Evolutionary conservation across 2,113 vertebrate genomes (phyloP).

Genomic region (Artemisiospiza belli): DNA sequence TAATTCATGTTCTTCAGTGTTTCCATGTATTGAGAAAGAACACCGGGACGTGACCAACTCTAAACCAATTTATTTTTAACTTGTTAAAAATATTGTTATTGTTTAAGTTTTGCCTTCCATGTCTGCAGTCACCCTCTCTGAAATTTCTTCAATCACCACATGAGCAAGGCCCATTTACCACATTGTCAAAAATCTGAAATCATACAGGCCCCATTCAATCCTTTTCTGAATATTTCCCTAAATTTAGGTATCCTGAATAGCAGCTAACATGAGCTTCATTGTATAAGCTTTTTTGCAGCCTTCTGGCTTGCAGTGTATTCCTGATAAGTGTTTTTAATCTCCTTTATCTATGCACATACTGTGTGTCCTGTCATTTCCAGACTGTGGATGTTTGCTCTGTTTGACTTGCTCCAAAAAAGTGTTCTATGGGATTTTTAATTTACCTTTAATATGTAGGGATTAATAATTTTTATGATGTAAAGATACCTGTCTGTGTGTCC

Average conservation of each 20-base stretch:
- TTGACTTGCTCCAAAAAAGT: background rate
- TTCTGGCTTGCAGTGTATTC: background rate
- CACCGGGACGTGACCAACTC: background rate
- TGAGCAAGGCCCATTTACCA: background rate
- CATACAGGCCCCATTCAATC: background rate
- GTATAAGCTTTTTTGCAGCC: background rate
- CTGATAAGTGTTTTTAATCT: background rate
- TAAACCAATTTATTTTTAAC: background rate
- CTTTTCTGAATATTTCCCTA: background rate
- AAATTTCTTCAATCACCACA: background rate
- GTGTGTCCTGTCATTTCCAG: background rate
- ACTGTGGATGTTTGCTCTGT: background rate
- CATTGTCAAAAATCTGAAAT: background rate
- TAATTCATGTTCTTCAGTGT: background rate
- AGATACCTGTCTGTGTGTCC: background rate
- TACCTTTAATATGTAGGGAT: background rate
- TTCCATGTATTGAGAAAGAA: background rate
- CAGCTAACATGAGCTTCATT: background rate
- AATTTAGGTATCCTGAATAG: background rate
- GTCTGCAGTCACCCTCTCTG: background rate
- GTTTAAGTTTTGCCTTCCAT: background rate
- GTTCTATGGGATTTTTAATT: background rate
- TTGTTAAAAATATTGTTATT: background rate
- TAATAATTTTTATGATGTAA: background rate
- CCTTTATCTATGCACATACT: background rate